These are phyloP conservation scores for Nudaria mundana DNA, from an alignment of 2,888 invertebrate genomes.

Conservation along the genomic window DNA sequence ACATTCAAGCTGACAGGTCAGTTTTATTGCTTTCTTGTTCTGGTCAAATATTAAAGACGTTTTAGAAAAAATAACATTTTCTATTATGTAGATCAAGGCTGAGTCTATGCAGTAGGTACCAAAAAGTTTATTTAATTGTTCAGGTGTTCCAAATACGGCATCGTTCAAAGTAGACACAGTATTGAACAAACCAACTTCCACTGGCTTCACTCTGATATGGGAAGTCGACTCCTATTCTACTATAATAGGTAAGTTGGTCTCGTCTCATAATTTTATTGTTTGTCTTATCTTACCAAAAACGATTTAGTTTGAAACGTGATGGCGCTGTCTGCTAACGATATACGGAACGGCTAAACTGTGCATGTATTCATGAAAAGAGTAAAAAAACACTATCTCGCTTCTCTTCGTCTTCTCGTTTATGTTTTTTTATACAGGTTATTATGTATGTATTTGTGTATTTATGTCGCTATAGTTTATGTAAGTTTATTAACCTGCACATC, in stretches of 20 bases:
- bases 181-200: conserved; percentile 68
- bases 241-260: conserved; percentile 84
- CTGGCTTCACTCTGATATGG: conserved; percentile 88
- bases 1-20: conserved; percentile 87
- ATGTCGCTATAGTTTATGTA: no score
- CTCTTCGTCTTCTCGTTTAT: no score
- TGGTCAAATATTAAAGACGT: not conserved
- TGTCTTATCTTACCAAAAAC: no score
- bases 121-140: conserved; percentile 12
- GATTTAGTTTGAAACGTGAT: no score
- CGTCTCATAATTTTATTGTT: not conserved
- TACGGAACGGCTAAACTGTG: no score
- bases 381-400: no score
- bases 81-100: not conserved
- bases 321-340: no score
- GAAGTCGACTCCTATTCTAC: conserved; percentile 91
- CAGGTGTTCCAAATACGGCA: conserved; percentile 86
- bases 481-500: no score
- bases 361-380: no score
- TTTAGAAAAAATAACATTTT: no score
- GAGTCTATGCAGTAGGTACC: not conserved
- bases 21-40: not conserved
- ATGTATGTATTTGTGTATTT: no score
- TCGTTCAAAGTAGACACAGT: conserved; percentile 83
- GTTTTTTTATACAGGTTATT: no score